phyloP scores from a whole-genome alignment of 1,140 invertebrate species.

The Eciton burchellii region DNA sequence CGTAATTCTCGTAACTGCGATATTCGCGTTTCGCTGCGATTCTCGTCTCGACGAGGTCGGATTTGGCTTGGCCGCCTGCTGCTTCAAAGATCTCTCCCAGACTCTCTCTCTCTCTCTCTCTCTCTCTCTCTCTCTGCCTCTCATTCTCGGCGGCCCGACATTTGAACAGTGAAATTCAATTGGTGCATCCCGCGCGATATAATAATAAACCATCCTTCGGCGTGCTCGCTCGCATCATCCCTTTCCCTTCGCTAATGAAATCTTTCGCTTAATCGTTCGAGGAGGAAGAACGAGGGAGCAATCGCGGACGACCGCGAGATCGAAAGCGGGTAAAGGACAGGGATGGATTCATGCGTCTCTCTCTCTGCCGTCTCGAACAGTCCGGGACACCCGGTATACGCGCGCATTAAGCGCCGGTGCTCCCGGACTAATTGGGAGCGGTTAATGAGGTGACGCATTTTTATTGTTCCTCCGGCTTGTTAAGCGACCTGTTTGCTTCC shows the following conservation, averaged over 20 bases:
- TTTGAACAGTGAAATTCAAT: constrained; percentile 36
- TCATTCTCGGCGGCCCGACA: too few species aligned
- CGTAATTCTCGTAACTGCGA: constrained; percentile 62
- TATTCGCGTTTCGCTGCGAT: constrained; percentile 59
- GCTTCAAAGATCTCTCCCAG: constrained; percentile 47
- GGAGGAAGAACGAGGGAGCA: background rate
- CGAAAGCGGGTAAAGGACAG: background rate
- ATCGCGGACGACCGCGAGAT: background rate
- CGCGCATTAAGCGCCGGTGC: constrained; percentile 52
- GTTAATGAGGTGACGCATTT: constrained; percentile 64
- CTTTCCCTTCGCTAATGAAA: background rate
- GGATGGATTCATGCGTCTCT: background rate
- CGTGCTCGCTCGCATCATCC: background rate
- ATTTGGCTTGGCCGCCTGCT: constrained; percentile 39
- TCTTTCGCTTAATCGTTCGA: background rate
- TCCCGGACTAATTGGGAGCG: constrained; percentile 59
- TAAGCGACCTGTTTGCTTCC: constrained; percentile 66
- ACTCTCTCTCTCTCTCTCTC: too few species aligned
- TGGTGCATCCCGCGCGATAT: constrained; percentile 11
- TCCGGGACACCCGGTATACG: constrained; percentile 41
- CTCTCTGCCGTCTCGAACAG: constrained; percentile 17
- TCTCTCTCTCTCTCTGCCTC: too few species aligned
- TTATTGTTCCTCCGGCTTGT: constrained; percentile 62
- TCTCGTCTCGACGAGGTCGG: constrained; percentile 59
- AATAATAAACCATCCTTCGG: constrained; percentile 41